Conservation (phyloP, 2,888 invertebrate species). For the Vesta saturnalis region DNA sequence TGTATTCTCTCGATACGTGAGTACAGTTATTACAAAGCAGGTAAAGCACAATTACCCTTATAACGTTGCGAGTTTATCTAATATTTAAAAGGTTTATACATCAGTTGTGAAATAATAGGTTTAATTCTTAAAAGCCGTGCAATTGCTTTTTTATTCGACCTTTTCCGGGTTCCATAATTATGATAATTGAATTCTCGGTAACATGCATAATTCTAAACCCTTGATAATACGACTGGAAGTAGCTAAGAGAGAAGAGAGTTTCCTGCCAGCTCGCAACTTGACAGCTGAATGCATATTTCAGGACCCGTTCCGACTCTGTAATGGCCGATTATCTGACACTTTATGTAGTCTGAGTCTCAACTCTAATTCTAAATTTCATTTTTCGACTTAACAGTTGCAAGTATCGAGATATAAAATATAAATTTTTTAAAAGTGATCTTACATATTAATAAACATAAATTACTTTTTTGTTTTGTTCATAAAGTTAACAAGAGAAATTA, state of each 20-base stretch:
- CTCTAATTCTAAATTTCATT: constrained; percentile 35
- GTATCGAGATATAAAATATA: neutral
- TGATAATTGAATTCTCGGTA: constrained; percentile 41
- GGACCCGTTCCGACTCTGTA: constrained; percentile 40
- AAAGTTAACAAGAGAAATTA: too few species aligned
- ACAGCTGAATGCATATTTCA: constrained; percentile 48
- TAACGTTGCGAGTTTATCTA: constrained; percentile 17
- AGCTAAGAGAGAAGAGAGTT: constrained; percentile 35
- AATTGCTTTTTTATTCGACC: constrained; percentile 37
- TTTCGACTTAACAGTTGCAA: constrained; percentile 29
- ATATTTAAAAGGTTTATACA: constrained; percentile 32
- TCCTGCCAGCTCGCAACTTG: constrained; percentile 40
- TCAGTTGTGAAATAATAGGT: constrained; percentile 29
- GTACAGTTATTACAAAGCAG: neutral
- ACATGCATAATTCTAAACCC: constrained; percentile 41
- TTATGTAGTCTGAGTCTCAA: constrained; percentile 38
- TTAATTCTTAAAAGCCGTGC: constrained; percentile 31
- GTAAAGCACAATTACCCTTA: neutral
- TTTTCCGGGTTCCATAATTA: constrained; percentile 40
- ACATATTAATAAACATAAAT: neutral
- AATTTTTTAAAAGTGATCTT: neutral
- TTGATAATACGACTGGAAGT: constrained; percentile 39
- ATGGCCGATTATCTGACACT: constrained; percentile 41
- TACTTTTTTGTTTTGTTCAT: neutral
- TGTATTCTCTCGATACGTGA: neutral